These are phyloP conservation scores for Miichthys miiuy DNA, from an alignment of 2,797 vertebrate species.

Conservation along the genomic window DNA sequence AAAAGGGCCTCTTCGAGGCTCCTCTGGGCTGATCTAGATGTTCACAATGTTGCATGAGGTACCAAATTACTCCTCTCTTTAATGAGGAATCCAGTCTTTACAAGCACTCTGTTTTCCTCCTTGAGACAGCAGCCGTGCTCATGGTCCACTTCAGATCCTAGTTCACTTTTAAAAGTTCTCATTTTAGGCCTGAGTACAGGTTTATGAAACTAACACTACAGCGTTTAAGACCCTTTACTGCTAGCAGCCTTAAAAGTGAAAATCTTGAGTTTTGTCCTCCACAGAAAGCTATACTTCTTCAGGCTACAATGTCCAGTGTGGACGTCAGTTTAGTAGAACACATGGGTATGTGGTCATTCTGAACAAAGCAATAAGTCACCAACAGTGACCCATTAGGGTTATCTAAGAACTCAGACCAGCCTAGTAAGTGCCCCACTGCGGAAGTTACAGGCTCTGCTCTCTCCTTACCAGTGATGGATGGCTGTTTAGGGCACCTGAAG, in stretches of 20 bases:
- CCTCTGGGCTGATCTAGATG: not conserved
- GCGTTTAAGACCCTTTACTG: not conserved
- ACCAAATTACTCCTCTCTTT: not conserved
- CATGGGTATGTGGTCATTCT: slow-evolving; percentile 35
- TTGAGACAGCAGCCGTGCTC: not conserved
- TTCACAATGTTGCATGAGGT: not conserved
- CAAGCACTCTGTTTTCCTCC: slow-evolving; percentile 3
- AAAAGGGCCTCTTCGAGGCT: not conserved
- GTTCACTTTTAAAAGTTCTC: slow-evolving; percentile 13
- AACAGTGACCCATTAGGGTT: slow-evolving; percentile 51
- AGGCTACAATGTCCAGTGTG: slow-evolving; percentile 32
- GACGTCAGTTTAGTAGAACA: slow-evolving; percentile 37
- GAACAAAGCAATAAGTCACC: slow-evolving; percentile 59
- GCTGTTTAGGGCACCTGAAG: slow-evolving; percentile 42
- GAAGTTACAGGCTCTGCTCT: slow-evolving; percentile 28
- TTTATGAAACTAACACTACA: slow-evolving; percentile 1
- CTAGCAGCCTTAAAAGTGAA: not conserved
- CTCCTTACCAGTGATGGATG: slow-evolving; percentile 42
- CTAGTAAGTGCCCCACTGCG: slow-evolving; percentile 37
- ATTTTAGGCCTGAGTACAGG: slow-evolving; percentile 11
- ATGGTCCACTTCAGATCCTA: slow-evolving; percentile 26
- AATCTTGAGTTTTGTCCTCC: not conserved
- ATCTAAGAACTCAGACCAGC: slow-evolving; percentile 46
- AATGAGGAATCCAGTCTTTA: slow-evolving; percentile 12
- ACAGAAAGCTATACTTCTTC: slow-evolving; percentile 24